Conservation (phyloP, 2,797 vertebrate species). For the Zenarchopterus dispar region DNA sequence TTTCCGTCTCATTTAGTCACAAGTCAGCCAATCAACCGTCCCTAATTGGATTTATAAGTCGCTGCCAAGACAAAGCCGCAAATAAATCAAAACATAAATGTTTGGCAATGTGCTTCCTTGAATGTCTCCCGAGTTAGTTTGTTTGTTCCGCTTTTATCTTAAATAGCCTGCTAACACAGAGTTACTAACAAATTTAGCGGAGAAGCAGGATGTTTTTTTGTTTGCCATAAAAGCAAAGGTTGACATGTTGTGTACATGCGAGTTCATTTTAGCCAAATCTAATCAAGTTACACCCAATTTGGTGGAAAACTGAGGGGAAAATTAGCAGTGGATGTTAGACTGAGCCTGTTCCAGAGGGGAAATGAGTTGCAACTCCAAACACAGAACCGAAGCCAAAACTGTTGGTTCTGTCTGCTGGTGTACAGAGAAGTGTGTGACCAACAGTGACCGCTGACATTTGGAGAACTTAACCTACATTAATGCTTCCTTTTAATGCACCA, state of each 20-base stretch:
- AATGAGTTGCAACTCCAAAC: constrained; percentile 58
- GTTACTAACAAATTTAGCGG: background rate
- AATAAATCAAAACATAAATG: too few species aligned
- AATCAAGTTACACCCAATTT: constrained; percentile 57
- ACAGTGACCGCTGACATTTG: constrained; percentile 19
- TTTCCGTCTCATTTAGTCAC: too few species aligned
- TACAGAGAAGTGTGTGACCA: constrained; percentile 28
- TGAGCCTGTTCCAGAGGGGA: constrained; percentile 35
- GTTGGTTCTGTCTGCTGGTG: constrained; percentile 54
- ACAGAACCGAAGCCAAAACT: constrained; percentile 51
- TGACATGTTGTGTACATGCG: constrained; percentile 24
- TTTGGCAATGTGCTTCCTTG: too few species aligned
- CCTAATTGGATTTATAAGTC: too few species aligned
- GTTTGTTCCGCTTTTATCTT: too few species aligned
- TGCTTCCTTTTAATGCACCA: too few species aligned
- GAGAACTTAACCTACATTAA: background rate
- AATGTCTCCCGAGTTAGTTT: too few species aligned
- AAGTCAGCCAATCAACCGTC: too few species aligned
- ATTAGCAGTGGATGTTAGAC: constrained; percentile 50
- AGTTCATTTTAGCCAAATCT: constrained; percentile 31
- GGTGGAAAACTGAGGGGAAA: constrained; percentile 41
- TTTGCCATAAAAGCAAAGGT: constrained; percentile 5
- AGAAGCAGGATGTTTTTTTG: constrained; percentile 1
- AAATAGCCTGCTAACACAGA: too few species aligned
- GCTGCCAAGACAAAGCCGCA: too few species aligned